Percentiles rank a stretch among this genome's conserved stretches.
phyloP scores from a whole-genome alignment of 2,888 invertebrate species.

The Silvanus unidentatus region DNA sequence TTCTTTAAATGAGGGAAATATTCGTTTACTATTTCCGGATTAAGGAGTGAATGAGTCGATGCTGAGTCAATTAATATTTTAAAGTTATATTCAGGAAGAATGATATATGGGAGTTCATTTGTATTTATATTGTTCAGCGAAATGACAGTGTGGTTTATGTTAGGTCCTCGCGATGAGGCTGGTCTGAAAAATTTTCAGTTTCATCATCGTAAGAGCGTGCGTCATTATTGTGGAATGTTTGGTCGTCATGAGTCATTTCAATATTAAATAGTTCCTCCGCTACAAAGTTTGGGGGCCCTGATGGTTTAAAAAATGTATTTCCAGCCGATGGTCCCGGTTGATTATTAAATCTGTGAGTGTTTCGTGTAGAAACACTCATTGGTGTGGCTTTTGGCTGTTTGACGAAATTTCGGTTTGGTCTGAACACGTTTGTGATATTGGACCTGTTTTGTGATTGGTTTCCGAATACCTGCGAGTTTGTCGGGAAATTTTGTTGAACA shows the following conservation, averaged over 20 bases:
- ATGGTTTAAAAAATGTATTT: too few relatives aligned
- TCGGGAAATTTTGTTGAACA: not conserved
- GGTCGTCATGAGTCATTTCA: too few relatives aligned
- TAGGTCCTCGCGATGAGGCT: too few relatives aligned
- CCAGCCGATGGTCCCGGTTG: too few relatives aligned
- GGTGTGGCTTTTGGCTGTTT: conserved; percentile 1
- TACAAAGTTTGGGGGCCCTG: too few relatives aligned
- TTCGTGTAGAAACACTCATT: not conserved
- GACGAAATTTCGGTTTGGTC: conserved; percentile 3
- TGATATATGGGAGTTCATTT: conserved; percentile 12
- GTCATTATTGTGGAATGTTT: too few relatives aligned
- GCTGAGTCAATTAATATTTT: conserved; percentile 16
- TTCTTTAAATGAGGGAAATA: conserved; percentile 9
- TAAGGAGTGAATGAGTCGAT: conserved; percentile 16
- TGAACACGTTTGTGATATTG: conserved; percentile 2
- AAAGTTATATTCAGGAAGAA: conserved; percentile 17
- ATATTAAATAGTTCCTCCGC: too few relatives aligned
- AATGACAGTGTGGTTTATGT: too few relatives aligned
- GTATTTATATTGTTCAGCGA: conserved; percentile 6
- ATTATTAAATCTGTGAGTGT: too few relatives aligned
- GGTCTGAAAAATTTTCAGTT: too few relatives aligned
- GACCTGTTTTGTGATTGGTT: too few relatives aligned
- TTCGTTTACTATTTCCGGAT: conserved; percentile 13
- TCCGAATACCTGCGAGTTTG: conserved; percentile 1
- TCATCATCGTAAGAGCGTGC: too few relatives aligned